Evolutionary conservation across 2,888 invertebrate genomes (phyloP), one percentile per base, ranked within the genome.

Genomic region (Ellobium chinense): DNA sequence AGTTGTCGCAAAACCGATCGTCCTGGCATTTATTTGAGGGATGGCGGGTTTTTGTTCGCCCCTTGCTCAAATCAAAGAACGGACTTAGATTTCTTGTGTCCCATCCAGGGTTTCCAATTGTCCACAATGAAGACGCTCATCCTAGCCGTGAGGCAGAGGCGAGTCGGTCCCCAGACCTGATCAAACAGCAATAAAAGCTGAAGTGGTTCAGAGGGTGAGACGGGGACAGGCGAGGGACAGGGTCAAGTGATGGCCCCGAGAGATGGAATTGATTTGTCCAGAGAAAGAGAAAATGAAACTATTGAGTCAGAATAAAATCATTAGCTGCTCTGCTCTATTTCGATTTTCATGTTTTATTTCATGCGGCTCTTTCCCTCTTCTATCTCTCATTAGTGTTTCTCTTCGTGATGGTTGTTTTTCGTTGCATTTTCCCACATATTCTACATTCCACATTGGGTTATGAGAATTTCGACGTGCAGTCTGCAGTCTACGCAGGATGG

Each of bases 181-280:
- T 62, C 62, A 74, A 74, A 74, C 39, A 74, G 73, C 39, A 74
- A 74, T 74, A 74, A 62, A 60, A 37, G 73, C 58, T 74, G 62
- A 74, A 74, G 73, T 74, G 62, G 37, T 62, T 39, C 27, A 18
- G 37, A 34, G 31, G 21, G 31, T 24, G 27, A 60, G 73, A 62
- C 31, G 27, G 73, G 34, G 56, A 29, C 39, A 39, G 73, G n/a
- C 58, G 37, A 36, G 1, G 58, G n/a, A 24, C 39, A 39, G 73
- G 73, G 73, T 74, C 73, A 74, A 74, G 73, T 74, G 39, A 39
- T 39, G 62, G 36, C 60, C 73, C 18, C 24, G 39, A 74, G 58
- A 56, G 29, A 74, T 39, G 31, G 18, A 62, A 74, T 60, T 62
- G 73, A 74, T 74, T 74, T 74, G 62, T 24, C 62, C 62, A 39